A percentile compares a stretch with the other conserved stretches of the same genome.
Evolutionary conservation across 2,113 vertebrate genomes (phyloP).

Genomic region (Rhinolophus sinicus): DNA sequence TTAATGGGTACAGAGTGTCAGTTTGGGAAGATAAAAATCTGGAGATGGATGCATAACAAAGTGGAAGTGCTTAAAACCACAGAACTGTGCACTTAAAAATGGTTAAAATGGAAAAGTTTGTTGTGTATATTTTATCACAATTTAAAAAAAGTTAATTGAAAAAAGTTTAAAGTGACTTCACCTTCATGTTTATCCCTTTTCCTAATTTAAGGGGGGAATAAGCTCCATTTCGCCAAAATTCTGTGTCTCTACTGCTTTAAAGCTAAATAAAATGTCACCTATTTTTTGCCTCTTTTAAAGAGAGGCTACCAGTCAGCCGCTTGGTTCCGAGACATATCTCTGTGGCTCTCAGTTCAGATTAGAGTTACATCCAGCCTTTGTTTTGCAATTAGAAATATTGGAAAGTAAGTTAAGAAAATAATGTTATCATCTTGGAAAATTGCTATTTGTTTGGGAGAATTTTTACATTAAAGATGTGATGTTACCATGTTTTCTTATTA

Average conservation of each 20-base stretch:
- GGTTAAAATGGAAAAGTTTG: not conserved
- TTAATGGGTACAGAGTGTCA: not conserved
- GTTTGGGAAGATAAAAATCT: not conserved
- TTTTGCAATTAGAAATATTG: slow-evolving; percentile 13
- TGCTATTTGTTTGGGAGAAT: not conserved
- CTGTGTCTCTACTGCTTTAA: not conserved
- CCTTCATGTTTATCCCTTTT: not conserved
- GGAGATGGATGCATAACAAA: not conserved
- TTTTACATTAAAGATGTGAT: not conserved
- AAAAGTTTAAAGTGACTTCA: not conserved
- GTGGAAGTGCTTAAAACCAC: not conserved
- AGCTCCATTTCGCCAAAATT: not conserved
- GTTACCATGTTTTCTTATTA: not conserved
- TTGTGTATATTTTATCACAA: not conserved
- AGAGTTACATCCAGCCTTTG: not conserved
- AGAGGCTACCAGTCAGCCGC: not conserved
- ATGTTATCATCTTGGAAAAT: slow-evolving; percentile 30
- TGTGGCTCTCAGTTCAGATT: slow-evolving; percentile 33
- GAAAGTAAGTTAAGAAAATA: not conserved
- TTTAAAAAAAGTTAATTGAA: not conserved
- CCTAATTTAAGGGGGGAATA: not conserved
- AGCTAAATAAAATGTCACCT: not conserved
- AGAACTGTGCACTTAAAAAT: not conserved
- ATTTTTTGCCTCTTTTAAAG: not conserved
- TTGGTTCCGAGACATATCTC: not conserved